phyloP scores from a whole-genome alignment of 2,797 vertebrate species.

The Sebastes umbrosus region DNA sequence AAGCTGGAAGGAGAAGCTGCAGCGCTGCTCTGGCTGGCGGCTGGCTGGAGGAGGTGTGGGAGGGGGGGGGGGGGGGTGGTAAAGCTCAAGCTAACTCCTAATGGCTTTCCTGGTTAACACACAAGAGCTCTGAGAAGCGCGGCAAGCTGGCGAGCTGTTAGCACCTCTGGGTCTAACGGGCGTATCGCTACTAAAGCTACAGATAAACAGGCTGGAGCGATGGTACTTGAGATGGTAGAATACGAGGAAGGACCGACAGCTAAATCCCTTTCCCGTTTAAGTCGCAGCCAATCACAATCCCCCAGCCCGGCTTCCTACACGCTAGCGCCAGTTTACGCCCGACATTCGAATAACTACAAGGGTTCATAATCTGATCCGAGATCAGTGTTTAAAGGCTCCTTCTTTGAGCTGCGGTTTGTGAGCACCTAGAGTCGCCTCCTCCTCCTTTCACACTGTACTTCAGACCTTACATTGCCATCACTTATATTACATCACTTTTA shows the following conservation, averaged over 20 bases:
- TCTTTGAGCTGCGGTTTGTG: slow-evolving; percentile 37
- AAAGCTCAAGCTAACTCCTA: slow-evolving; percentile 62
- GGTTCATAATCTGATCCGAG: slow-evolving; percentile 34
- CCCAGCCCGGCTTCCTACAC: slow-evolving; percentile 16
- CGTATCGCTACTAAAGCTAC: slow-evolving; percentile 28
- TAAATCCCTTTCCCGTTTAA: slow-evolving; percentile 5
- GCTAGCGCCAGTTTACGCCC: slow-evolving; percentile 31
- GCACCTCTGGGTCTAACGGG: slow-evolving; percentile 51
- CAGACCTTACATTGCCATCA: slow-evolving; percentile 76
- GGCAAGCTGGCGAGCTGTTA: slow-evolving; percentile 45
- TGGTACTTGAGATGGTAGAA: slow-evolving; percentile 46
- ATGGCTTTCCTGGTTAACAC: slow-evolving; percentile 52
- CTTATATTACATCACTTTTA: slow-evolving; percentile 81
- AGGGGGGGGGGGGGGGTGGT: not conserved
- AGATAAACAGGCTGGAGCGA: slow-evolving; percentile 35
- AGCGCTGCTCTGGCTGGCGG: slow-evolving; percentile 49
- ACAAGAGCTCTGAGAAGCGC: slow-evolving; percentile 49
- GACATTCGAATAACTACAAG: slow-evolving; percentile 19
- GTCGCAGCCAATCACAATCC: slow-evolving; percentile 22
- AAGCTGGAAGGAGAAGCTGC: slow-evolving; percentile 44
- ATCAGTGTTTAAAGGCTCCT: slow-evolving; percentile 50
- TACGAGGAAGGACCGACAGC: slow-evolving; percentile 7
- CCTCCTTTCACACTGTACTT: slow-evolving; percentile 64
- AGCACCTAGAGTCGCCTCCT: slow-evolving; percentile 64
- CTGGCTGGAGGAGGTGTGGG: not conserved